Conservation (phyloP, 2,888 invertebrate genomes). For the Arge pagana region DNA sequence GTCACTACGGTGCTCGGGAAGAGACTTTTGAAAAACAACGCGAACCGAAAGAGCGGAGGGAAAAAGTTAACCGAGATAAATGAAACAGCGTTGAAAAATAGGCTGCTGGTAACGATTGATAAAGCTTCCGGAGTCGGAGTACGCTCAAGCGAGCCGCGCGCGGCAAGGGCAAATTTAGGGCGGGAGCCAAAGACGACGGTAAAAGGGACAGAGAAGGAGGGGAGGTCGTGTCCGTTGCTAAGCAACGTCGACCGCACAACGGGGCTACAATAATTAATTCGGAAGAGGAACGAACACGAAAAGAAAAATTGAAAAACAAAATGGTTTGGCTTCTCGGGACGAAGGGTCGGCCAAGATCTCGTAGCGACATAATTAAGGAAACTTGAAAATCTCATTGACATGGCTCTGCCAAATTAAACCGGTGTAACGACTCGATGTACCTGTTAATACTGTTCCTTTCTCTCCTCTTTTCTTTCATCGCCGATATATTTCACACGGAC, state of each 20-base stretch:
- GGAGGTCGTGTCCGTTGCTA: slow-evolving; percentile 16
- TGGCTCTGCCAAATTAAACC: slow-evolving; percentile 13
- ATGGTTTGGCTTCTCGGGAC: background rate
- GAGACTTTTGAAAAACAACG: too few relatives aligned
- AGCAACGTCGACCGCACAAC: slow-evolving; percentile 22
- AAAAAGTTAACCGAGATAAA: too few relatives aligned
- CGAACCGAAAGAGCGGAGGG: too few relatives aligned
- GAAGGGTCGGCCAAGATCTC: background rate
- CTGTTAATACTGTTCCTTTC: too few relatives aligned
- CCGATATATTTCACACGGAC: too few relatives aligned
- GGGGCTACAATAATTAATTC: slow-evolving; percentile 25
- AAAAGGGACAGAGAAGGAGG: background rate
- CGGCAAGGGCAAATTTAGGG: background rate
- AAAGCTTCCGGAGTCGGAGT: slow-evolving; percentile 21
- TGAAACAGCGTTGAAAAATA: too few relatives aligned
- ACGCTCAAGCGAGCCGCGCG: background rate
- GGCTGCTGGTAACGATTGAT: too few relatives aligned
- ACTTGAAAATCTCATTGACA: slow-evolving; percentile 18
- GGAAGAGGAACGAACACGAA: slow-evolving; percentile 17
- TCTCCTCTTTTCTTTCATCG: too few relatives aligned
- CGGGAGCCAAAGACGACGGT: slow-evolving; percentile 20
- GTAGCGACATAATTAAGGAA: slow-evolving; percentile 21
- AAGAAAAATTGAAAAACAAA: background rate
- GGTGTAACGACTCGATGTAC: slow-evolving; percentile 14
- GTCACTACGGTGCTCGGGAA: too few relatives aligned